A percentile compares a stretch with the other conserved stretches of the same genome.
These are phyloP conservation scores for Megastigmus dorsalis DNA, from an alignment of 2,888 invertebrate species.

Conservation along the genomic window DNA sequence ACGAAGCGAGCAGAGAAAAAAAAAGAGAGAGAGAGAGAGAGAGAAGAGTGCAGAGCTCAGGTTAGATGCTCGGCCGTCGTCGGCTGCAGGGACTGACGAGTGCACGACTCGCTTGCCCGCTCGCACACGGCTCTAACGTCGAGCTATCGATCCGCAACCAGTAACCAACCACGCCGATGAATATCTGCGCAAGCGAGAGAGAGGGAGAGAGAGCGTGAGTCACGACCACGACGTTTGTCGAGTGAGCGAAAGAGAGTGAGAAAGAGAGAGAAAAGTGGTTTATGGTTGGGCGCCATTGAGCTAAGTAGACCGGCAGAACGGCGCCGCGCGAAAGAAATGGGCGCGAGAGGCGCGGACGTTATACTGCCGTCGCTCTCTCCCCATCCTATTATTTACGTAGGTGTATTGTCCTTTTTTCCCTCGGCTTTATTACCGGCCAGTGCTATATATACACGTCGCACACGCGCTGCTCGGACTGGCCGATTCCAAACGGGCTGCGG, in stretches of 20 bases:
- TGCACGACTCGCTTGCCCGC: constrained; percentile 37
- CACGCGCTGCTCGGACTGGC: not conserved
- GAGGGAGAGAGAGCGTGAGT: constrained; percentile 24
- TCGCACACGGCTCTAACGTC: constrained; percentile 37
- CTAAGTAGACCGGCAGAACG: constrained; percentile 54
- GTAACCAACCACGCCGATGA: constrained; percentile 54
- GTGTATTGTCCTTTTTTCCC: not conserved
- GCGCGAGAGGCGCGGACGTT: constrained; percentile 10
- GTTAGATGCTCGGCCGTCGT: not conserved
- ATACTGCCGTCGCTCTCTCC: not conserved
- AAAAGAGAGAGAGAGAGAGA: not conserved
- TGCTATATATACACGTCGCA: no score
- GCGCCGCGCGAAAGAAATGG: constrained; percentile 54
- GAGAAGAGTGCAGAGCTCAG: not conserved
- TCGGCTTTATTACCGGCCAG: not conserved
- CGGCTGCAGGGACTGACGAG: not conserved
- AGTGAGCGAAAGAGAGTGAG: constrained; percentile 38
- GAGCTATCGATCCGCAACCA: constrained; percentile 58
- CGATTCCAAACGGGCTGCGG: not conserved
- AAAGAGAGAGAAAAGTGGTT: constrained; percentile 23
- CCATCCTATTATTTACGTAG: not conserved
- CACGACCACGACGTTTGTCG: constrained; percentile 51
- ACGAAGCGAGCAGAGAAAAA: not conserved
- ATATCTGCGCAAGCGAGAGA: constrained; percentile 52
- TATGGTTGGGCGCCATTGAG: constrained; percentile 43